Percentiles rank a stretch among this genome's conserved stretches.
phyloP scores from a whole-genome alignment of 2,113 vertebrate genomes.

The Aix galericulata region DNA sequence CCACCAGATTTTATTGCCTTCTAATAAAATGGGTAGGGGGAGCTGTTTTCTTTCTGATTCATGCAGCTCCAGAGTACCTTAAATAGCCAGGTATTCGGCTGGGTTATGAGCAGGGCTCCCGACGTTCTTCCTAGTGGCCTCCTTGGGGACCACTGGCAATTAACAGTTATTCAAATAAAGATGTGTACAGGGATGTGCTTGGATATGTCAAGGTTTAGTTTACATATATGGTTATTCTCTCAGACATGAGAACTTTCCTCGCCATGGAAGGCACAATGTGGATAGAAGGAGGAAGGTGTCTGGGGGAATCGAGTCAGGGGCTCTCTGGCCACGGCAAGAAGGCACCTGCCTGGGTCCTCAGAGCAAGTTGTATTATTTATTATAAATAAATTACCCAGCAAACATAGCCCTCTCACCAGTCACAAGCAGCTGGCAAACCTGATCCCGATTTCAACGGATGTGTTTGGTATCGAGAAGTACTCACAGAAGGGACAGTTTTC shows the following conservation, averaged over 20 bases:
- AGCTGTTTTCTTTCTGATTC: slow-evolving; percentile 72
- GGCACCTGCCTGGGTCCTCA: neutral
- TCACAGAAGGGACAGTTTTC: neutral
- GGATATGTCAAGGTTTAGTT: neutral
- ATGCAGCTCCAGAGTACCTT: slow-evolving; percentile 70
- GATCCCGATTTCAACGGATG: neutral
- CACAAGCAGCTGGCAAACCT: neutral
- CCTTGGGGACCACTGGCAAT: neutral
- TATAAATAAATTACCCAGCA: neutral
- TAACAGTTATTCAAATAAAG: slow-evolving; percentile 56
- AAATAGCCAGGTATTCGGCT: slow-evolving; percentile 49
- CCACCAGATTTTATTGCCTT: slow-evolving; percentile 74
- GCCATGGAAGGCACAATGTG: neutral
- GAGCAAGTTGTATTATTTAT: neutral
- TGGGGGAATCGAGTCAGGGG: neutral
- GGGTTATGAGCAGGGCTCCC: slow-evolving; percentile 6
- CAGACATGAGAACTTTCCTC: neutral
- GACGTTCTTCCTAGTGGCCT: slow-evolving; percentile 18
- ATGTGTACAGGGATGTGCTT: neutral
- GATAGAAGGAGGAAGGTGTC: neutral
- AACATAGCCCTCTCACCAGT: neutral
- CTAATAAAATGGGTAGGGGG: slow-evolving; percentile 73
- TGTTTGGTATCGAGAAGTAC: neutral
- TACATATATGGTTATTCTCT: neutral
- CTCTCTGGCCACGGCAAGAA: neutral